Evolutionary conservation across 2,113 vertebrate species (phyloP).

Genomic region (Burhinus oedicnemus): DNA sequence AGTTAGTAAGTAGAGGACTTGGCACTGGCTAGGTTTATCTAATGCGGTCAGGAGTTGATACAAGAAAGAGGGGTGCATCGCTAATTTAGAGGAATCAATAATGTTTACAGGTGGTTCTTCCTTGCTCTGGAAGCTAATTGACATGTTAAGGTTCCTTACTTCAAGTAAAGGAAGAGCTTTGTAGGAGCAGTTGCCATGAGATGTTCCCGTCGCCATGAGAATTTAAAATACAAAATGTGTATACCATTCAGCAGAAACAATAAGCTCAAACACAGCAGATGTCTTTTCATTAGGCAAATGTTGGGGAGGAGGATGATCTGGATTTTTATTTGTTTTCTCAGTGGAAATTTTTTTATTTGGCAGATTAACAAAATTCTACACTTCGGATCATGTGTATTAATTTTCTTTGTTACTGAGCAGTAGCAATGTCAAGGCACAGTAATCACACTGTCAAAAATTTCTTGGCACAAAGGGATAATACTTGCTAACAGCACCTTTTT

Average conservation of each 20-base stretch:
- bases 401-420: neutral
- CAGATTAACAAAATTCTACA: neutral
- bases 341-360: neutral
- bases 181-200: neutral
- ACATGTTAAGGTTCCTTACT: neutral
- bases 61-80: neutral
- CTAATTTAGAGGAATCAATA: neutral
- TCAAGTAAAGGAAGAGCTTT: neutral
- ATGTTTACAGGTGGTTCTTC: neutral
- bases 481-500: neutral
- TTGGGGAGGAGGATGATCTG: neutral
- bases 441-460: neutral
- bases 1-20: neutral
- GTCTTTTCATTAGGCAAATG: neutral
- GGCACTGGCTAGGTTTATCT: constrained; percentile 16
- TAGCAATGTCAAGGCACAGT: neutral
- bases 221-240: neutral
- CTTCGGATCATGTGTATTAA: neutral
- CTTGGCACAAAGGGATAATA: neutral
- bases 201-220: neutral
- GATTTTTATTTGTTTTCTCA: neutral
- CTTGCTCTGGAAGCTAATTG: neutral
- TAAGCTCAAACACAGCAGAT: neutral
- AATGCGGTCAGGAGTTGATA: constrained; percentile 7
- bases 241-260: neutral